Evolutionary conservation across 2,797 vertebrate genomes (phyloP), one percentile per base, ranked within the genome.

Genomic region (Syngnathus rostellatus): DNA sequence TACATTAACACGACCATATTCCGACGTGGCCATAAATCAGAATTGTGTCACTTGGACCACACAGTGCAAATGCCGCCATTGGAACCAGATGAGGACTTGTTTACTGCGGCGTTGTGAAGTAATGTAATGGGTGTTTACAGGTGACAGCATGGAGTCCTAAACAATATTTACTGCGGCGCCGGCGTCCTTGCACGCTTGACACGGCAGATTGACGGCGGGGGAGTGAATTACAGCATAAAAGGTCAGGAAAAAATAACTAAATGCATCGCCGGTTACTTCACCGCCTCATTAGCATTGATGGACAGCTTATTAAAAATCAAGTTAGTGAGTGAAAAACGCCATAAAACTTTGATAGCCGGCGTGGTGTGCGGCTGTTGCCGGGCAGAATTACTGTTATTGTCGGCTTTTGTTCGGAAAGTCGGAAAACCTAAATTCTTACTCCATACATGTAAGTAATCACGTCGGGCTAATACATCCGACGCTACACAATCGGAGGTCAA

Each of bases 71-170:
- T 85, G 78, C 82, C 84, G 83, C 88, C 87, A 87, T 87, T 87
- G 86, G 83, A 77, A 76, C 86, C 86, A 74, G 83, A 80, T 81
- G 75, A 83, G 85, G 86, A 83, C 85, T 86, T 86, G 87, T 98
- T 96, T 97, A 93, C 93, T 91, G 92, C 93, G 91, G 93, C 91
- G 70, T 76, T 81, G 81, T 87, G 88, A 88, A 88, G 84, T 89
- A 87, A 89, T 87, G 87, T 89, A 88, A 89, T 90, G 85, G 84
- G 80, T 85, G 83, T 90, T 88, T 90, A 89, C 85, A 86, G 82
- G 77, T 88, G 89, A 87, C 89, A 87, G 31, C 75, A 77, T 74
- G 75, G 80, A 84, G 81, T 86, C 85, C 86, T 88, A 90, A 89
- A 89, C 79, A 74, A 86, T 85, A 90, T 90, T 90, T 87, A 89